phyloP scores from a whole-genome alignment of 2,888 invertebrate species.

The Gnatocerus cornutus region DNA sequence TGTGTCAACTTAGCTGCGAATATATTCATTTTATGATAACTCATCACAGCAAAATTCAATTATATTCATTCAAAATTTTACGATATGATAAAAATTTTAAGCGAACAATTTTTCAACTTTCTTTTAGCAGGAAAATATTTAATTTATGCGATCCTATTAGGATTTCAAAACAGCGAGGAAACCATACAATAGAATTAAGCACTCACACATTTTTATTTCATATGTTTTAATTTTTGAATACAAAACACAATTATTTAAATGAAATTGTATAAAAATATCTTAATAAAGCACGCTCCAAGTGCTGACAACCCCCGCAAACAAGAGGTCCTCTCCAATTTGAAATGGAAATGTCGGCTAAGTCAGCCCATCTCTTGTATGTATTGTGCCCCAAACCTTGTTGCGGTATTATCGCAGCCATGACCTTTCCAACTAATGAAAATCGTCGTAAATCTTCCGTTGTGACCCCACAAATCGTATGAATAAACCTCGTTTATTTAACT shows the following conservation, averaged over 20 bases:
- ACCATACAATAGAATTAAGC: too few relatives aligned
- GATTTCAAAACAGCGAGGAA: too few relatives aligned
- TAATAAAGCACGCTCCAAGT: background rate
- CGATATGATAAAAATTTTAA: constrained; percentile 39
- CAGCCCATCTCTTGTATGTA: constrained; percentile 21
- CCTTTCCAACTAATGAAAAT: constrained; percentile 6
- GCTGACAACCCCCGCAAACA: constrained; percentile 17
- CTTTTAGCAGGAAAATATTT: background rate
- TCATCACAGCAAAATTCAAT: constrained; percentile 51
- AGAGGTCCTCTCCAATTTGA: constrained; percentile 25
- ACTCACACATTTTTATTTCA: too few relatives aligned
- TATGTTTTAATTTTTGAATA: too few relatives aligned
- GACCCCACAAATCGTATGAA: background rate
- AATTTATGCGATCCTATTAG: too few relatives aligned
- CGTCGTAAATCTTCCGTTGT: background rate
- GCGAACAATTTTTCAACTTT: background rate
- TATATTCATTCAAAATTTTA: constrained; percentile 53
- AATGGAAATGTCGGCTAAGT: constrained; percentile 27
- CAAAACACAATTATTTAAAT: too few relatives aligned
- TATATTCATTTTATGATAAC: constrained; percentile 52
- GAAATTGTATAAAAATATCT: too few relatives aligned
- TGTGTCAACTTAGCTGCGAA: constrained; percentile 51
- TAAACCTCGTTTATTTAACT: background rate
- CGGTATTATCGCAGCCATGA: constrained; percentile 2
- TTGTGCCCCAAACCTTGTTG: background rate